phyloP scores from a whole-genome alignment of 2,113 vertebrate species.

The Erpornis zantholeuca region DNA sequence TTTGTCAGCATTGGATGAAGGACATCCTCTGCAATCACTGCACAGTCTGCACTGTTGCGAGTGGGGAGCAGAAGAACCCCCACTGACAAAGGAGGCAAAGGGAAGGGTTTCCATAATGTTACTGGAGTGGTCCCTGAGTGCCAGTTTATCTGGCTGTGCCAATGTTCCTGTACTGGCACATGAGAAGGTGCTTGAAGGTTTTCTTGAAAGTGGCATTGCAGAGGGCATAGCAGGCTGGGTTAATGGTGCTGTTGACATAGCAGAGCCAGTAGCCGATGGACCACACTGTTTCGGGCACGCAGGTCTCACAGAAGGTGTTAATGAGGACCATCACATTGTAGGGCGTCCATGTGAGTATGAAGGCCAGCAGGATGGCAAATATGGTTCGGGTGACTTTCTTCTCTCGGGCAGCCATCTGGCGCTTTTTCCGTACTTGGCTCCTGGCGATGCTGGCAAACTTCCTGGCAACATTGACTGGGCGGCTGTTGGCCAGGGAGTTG shows the following conservation, averaged over 20 bases:
- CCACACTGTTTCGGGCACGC: slow-evolving; percentile 93
- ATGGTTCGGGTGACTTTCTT: slow-evolving; percentile 98
- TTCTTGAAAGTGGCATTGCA: slow-evolving; percentile 99
- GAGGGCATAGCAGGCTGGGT: slow-evolving; percentile 96
- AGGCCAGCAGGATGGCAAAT: slow-evolving; percentile 95
- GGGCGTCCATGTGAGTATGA: slow-evolving; percentile 97
- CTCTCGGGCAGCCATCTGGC: slow-evolving; percentile 96
- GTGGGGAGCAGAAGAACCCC: not conserved
- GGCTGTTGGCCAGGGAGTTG: slow-evolving; percentile 81
- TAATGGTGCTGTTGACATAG: slow-evolving; percentile 98
- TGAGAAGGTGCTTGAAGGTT: slow-evolving; percentile 95
- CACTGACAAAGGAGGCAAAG: not conserved
- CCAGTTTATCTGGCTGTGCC: slow-evolving; percentile 87
- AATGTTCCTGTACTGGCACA: slow-evolving; percentile 97
- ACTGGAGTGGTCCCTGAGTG: slow-evolving; percentile 16
- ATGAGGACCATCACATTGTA: slow-evolving; percentile 99
- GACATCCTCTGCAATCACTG: not conserved
- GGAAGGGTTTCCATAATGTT: not conserved
- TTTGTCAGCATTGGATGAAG: not conserved
- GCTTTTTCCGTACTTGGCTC: slow-evolving; percentile 94
- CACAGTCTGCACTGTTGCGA: not conserved
- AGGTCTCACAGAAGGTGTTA: slow-evolving; percentile 94
- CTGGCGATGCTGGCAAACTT: slow-evolving; percentile 98
- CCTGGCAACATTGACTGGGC: slow-evolving; percentile 86
- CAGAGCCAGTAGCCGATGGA: slow-evolving; percentile 98